A percentile compares a stretch with the other conserved stretches of the same genome.
Evolutionary conservation across 1,140 invertebrate species (phyloP).

Genomic region (Drosophila sechellia): DNA sequence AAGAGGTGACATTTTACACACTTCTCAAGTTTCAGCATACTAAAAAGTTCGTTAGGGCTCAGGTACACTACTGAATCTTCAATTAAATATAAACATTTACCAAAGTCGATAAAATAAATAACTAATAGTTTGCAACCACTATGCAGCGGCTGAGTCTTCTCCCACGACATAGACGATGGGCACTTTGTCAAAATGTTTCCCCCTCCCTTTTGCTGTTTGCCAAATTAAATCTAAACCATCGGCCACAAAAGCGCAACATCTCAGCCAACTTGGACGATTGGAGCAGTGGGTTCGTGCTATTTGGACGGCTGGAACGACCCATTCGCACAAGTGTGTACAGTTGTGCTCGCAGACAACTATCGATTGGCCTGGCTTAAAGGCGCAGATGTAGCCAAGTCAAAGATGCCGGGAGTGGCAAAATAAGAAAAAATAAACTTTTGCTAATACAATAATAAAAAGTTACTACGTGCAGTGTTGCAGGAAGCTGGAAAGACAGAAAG

Average conservation of each 20-base stretch:
- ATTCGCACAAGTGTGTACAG: slow-evolving; percentile 39
- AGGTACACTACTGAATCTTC: too few relatives aligned
- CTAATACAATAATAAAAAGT: slow-evolving; percentile 82
- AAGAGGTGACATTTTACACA: too few relatives aligned
- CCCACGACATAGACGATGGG: slow-evolving; percentile 39
- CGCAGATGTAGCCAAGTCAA: slow-evolving; percentile 60
- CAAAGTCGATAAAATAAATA: too few relatives aligned
- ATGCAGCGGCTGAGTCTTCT: slow-evolving; percentile 15
- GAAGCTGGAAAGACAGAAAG: background rate
- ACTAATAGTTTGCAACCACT: slow-evolving; percentile 14
- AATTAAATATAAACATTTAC: too few relatives aligned
- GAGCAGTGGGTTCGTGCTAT: background rate
- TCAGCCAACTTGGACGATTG: slow-evolving; percentile 6
- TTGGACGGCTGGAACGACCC: slow-evolving; percentile 1
- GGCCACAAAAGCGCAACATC: slow-evolving; percentile 48
- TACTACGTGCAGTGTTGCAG: slow-evolving; percentile 71
- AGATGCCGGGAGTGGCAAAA: slow-evolving; percentile 27
- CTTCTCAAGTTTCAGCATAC: too few relatives aligned
- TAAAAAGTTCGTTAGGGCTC: too few relatives aligned
- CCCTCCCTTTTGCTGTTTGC: slow-evolving; percentile 56
- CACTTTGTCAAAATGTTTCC: slow-evolving; percentile 56
- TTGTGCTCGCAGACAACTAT: slow-evolving; percentile 56
- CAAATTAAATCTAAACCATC: slow-evolving; percentile 60
- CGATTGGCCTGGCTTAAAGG: slow-evolving; percentile 39
- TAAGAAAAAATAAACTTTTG: slow-evolving; percentile 68